Evolutionary conservation across 2,888 invertebrate species (phyloP).

Genomic region (Homarus gammarus): DNA sequence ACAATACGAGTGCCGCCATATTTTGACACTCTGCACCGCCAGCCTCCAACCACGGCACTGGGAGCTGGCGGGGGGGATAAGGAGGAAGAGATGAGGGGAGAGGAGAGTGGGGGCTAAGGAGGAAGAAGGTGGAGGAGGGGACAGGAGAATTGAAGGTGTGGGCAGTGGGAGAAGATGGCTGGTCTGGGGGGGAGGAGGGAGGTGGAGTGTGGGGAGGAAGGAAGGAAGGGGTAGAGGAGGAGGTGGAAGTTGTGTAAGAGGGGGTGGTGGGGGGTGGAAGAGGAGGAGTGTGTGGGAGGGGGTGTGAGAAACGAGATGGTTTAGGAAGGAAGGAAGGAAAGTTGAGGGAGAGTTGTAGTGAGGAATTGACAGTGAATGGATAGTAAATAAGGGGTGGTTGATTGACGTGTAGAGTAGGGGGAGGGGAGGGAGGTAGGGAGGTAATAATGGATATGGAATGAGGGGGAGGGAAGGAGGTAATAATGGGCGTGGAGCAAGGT

Average conservation of each 20-base stretch:
- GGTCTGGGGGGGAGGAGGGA: neutral
- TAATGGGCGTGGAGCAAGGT: neutral
- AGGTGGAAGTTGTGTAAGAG: neutral
- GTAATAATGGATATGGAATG: neutral
- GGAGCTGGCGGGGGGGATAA: neutral
- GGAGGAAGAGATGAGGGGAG: neutral
- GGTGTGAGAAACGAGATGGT: neutral
- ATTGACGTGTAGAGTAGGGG: neutral
- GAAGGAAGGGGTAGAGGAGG: neutral
- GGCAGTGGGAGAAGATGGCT: too few relatives aligned
- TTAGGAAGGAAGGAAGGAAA: neutral
- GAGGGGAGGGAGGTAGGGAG: neutral
- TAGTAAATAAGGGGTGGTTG: neutral
- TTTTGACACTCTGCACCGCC: conserved; percentile 18
- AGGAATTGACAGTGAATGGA: too few relatives aligned
- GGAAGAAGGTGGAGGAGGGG: neutral
- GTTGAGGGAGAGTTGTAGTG: neutral
- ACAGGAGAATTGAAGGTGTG: too few relatives aligned
- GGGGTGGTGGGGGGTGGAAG: too few relatives aligned
- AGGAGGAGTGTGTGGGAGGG: neutral
- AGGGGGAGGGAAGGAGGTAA: neutral
- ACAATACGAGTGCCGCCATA: neutral
- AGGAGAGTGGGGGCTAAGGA: neutral
- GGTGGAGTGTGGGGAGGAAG: neutral
- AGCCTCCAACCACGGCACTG: neutral